These are phyloP conservation scores for Lasioglossum morio DNA, from an alignment of 2,888 invertebrate species.

Conservation along the genomic window DNA sequence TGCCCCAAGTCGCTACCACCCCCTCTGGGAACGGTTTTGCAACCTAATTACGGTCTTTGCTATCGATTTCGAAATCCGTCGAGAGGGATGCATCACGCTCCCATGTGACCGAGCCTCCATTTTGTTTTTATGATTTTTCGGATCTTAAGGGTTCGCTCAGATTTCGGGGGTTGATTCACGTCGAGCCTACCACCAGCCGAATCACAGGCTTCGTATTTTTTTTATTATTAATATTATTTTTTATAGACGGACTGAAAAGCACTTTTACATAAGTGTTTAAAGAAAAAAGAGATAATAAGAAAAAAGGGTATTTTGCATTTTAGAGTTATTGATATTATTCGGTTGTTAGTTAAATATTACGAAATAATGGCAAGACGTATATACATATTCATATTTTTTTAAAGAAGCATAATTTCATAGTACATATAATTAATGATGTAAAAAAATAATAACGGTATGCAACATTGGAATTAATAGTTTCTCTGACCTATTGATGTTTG, in stretches of 20 bases:
- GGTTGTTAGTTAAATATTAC: too few relatives aligned
- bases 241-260: too few relatives aligned
- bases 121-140: not conserved
- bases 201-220: too few relatives aligned
- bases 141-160: not conserved
- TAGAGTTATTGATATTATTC: too few relatives aligned
- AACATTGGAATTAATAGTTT: not conserved
- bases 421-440: too few relatives aligned
- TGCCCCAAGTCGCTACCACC: slow-evolving; percentile 6
- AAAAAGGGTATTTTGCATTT: too few relatives aligned
- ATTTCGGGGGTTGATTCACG: not conserved
- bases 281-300: too few relatives aligned
- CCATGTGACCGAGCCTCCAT: not conserved
- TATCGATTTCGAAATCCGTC: slow-evolving; percentile 78
- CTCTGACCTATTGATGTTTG: not conserved
- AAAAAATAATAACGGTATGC: too few relatives aligned
- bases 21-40: slow-evolving; percentile 51
- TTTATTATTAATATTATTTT: too few relatives aligned
- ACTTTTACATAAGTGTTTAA: too few relatives aligned
- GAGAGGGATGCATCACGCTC: slow-evolving; percentile 48
- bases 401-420: too few relatives aligned
- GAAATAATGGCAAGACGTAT: not conserved
- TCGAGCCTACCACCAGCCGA: not conserved
- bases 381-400: not conserved
- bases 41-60: slow-evolving; percentile 75